A percentile compares a stretch with the other conserved stretches of the same genome.
Evolutionary conservation across 2,797 vertebrate genomes (phyloP).

Genomic region (Podargus strigoides): DNA sequence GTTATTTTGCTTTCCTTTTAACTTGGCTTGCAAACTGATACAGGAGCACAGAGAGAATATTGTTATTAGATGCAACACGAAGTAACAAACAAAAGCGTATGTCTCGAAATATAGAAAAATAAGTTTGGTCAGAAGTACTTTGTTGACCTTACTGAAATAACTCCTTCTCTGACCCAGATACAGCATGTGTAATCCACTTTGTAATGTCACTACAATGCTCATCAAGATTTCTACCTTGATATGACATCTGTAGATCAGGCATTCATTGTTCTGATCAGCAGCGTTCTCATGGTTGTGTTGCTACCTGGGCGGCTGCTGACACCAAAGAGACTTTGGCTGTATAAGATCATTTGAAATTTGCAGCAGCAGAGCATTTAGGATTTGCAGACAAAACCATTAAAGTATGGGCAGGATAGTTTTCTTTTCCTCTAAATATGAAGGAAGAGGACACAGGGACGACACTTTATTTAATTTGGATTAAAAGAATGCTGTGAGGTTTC

Average conservation of each 20-base stretch:
- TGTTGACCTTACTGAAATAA: slow-evolving; percentile 63
- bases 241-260: slow-evolving; percentile 62
- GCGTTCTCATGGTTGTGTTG: slow-evolving; percentile 51
- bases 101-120: slow-evolving; percentile 50
- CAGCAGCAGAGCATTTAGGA: slow-evolving; percentile 62
- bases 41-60: neutral
- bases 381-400: slow-evolving; percentile 73
- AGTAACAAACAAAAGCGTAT: slow-evolving; percentile 49
- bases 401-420: slow-evolving; percentile 66
- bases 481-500: slow-evolving; percentile 67
- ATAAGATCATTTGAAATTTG: slow-evolving; percentile 73
- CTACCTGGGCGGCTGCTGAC: slow-evolving; percentile 59
- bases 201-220: slow-evolving; percentile 68
- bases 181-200: slow-evolving; percentile 66
- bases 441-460: slow-evolving; percentile 70
- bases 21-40: neutral
- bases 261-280: slow-evolving; percentile 72
- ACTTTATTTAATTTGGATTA: slow-evolving; percentile 73
- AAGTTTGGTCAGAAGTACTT: slow-evolving; percentile 63
- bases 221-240: slow-evolving; percentile 71
- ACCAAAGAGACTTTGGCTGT: slow-evolving; percentile 71
- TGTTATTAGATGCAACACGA: neutral
- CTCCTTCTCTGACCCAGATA: slow-evolving; percentile 74
- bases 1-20: slow-evolving; percentile 12
- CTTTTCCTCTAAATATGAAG: slow-evolving; percentile 65